Percentiles rank a stretch among this genome's conserved stretches.
Evolutionary conservation across 2,113 vertebrate species (phyloP).

Genomic region (Phrynosoma blainvillii): DNA sequence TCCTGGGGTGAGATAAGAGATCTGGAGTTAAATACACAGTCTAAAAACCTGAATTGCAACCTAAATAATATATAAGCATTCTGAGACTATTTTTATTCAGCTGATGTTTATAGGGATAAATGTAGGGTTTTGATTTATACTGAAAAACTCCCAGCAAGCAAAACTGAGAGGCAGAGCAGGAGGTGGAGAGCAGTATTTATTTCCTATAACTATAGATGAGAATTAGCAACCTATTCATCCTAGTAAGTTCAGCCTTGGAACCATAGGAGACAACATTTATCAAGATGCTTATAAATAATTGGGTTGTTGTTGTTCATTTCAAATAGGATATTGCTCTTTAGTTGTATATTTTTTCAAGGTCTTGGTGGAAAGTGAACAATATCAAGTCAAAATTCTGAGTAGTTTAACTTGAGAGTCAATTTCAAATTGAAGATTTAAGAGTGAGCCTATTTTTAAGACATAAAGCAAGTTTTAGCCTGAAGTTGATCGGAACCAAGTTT

Average conservation of each 20-base stretch:
- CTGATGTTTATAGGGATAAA: background rate
- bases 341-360: background rate
- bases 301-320: fast-evolving
- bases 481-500: background rate
- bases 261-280: background rate
- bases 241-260: background rate
- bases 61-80: no score
- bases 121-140: background rate
- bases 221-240: background rate
- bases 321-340: background rate
- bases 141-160: background rate
- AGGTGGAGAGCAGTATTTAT: background rate
- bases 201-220: background rate
- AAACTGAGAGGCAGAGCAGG: background rate
- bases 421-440: slow-evolving; percentile 20
- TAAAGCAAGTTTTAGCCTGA: slow-evolving; percentile 21
- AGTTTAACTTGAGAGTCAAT: background rate
- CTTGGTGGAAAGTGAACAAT: background rate
- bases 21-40: background rate
- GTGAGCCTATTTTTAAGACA: background rate
- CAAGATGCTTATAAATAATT: slow-evolving; percentile 5
- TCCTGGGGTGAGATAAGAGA: background rate
- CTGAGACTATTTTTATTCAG: background rate
- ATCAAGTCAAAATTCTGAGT: background rate
- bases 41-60: background rate